phyloP scores from a whole-genome alignment of 2,113 vertebrate genomes.

The Sminthopsis crassicaudata region DNA sequence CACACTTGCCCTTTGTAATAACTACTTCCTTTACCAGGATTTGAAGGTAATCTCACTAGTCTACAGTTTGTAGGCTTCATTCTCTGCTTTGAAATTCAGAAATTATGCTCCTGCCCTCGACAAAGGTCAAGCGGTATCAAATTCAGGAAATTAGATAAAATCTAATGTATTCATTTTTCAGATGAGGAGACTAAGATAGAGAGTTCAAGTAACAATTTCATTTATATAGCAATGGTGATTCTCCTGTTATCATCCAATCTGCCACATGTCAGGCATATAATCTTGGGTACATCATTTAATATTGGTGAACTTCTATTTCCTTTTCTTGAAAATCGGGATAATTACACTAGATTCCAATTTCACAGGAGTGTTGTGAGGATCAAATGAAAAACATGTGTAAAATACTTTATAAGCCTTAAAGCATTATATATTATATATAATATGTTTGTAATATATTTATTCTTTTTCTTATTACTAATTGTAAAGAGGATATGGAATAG shows the following conservation, averaged over 20 bases:
- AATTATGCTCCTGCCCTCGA: too few relatives aligned
- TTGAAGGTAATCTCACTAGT: too few relatives aligned
- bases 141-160: too few relatives aligned
- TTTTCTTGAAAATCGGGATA: not conserved
- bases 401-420: slow-evolving; percentile 6
- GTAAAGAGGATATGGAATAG: not conserved
- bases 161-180: too few relatives aligned
- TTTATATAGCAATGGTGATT: not conserved
- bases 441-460: not conserved
- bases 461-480: not conserved
- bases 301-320: not conserved
- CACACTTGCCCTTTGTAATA: too few relatives aligned
- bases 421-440: not conserved
- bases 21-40: too few relatives aligned
- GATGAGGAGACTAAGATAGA: too few relatives aligned
- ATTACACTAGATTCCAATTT: not conserved
- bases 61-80: too few relatives aligned
- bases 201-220: too few relatives aligned
- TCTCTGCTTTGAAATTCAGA: too few relatives aligned
- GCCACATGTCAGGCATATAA: not conserved
- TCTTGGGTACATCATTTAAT: slow-evolving; percentile 9
- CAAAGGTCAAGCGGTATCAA: too few relatives aligned
- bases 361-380: slow-evolving; percentile 12
- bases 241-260: not conserved
- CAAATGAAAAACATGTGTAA: slow-evolving; percentile 41